phyloP scores from a whole-genome alignment of 2,888 invertebrate species.

The Parasteatoda lunata region DNA sequence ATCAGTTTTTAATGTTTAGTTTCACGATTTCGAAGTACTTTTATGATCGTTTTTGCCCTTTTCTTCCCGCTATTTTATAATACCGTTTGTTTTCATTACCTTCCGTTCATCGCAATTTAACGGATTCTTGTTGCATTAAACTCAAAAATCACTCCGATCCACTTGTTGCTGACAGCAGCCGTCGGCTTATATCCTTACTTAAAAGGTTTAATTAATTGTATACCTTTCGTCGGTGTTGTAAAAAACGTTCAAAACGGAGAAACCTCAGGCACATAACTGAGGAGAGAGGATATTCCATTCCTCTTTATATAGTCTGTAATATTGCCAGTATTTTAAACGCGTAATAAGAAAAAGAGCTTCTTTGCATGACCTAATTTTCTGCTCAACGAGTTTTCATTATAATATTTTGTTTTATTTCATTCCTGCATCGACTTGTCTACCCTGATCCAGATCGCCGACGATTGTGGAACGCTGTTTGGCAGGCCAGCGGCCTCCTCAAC shows the following conservation, averaged over 20 bases:
- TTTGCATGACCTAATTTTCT: conserved; percentile 43
- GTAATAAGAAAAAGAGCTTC: conserved; percentile 24
- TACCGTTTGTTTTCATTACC: no score
- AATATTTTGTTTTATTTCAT: conserved; percentile 11
- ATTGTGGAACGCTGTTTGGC: conserved; percentile 46
- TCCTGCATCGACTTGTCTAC: conserved; percentile 49
- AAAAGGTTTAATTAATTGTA: no score
- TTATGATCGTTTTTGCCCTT: no score
- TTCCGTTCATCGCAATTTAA: no score
- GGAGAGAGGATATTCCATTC: conserved; percentile 17
- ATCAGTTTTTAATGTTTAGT: no score
- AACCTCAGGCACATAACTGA: neutral
- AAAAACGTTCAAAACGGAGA: neutral
- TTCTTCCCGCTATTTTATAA: no score
- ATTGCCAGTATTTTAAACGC: conserved; percentile 16
- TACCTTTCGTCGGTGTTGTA: neutral
- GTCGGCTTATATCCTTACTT: conserved; percentile 7
- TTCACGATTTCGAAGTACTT: no score
- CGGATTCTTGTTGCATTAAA: no score
- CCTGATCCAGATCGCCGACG: conserved; percentile 57
- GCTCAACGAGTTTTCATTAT: neutral
- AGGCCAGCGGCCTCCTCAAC: conserved; percentile 43
- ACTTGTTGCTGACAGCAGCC: neutral
- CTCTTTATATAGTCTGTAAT: neutral
- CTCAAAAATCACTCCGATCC: no score